Evolutionary conservation across 2,113 vertebrate species (phyloP).

Genomic region (Suncus etruscus): DNA sequence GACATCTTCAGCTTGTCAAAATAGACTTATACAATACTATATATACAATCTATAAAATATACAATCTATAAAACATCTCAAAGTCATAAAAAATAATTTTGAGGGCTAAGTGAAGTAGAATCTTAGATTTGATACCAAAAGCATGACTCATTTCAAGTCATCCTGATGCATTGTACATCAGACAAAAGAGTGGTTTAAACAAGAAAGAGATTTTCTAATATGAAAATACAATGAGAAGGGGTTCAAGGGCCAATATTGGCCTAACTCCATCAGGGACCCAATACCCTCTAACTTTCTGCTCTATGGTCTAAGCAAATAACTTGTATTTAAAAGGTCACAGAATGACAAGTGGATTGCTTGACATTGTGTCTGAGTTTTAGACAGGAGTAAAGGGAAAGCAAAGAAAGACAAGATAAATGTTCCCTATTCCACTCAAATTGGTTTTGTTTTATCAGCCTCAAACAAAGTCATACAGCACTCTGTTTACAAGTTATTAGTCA

Average conservation of each 20-base stretch:
- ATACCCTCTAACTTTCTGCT: neutral
- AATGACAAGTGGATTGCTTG: neutral
- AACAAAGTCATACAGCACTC: conserved; percentile 2
- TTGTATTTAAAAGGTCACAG: neutral
- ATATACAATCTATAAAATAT: neutral
- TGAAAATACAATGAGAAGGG: neutral
- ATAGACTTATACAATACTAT: neutral
- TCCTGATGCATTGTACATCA: neutral
- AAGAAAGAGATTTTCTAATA: neutral
- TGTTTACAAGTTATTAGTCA: neutral
- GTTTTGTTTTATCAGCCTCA: neutral
- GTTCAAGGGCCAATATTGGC: neutral
- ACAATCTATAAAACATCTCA: conserved; percentile 18
- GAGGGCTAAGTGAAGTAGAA: neutral
- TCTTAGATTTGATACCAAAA: conserved; percentile 40
- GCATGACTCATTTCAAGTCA: neutral
- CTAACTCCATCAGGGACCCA: neutral
- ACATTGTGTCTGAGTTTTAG: neutral
- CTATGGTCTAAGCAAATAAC: neutral
- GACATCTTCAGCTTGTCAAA: neutral
- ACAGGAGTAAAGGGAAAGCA: neutral
- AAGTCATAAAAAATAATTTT: neutral
- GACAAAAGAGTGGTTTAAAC: neutral
- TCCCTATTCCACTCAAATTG: neutral
- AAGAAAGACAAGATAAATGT: conserved; percentile 5